A percentile compares a stretch with the other conserved stretches of the same genome.
Evolutionary conservation across 1,140 invertebrate genomes (phyloP).

Genomic region (Campoletis sonorensis): DNA sequence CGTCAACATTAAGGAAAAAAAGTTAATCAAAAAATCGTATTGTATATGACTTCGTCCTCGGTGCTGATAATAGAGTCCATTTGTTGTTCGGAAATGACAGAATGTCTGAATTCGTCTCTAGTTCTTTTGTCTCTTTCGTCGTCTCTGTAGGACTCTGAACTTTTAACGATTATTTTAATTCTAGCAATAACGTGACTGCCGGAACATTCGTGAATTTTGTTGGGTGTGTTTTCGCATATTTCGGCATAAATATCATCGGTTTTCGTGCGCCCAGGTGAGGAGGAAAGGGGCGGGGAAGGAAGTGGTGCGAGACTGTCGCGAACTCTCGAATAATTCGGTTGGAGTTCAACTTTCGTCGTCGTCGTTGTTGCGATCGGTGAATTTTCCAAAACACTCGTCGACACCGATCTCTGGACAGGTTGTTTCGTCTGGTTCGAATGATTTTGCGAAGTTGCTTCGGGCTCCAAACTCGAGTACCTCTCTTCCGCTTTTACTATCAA

Average conservation of each 20-base stretch:
- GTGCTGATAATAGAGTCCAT: slow-evolving; percentile 70
- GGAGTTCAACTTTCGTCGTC: slow-evolving; percentile 63
- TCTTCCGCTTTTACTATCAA: slow-evolving; percentile 70
- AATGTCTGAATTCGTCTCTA: slow-evolving; percentile 67
- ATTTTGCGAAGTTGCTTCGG: slow-evolving; percentile 65
- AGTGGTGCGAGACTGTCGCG: slow-evolving; percentile 70
- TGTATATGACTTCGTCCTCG: slow-evolving; percentile 73
- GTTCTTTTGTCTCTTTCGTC: slow-evolving; percentile 46
- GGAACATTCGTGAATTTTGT: slow-evolving; percentile 62
- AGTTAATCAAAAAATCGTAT: slow-evolving; percentile 69
- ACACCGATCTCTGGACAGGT: slow-evolving; percentile 72
- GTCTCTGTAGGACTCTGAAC: slow-evolving; percentile 53
- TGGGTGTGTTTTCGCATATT: slow-evolving; percentile 68
- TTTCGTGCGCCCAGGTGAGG: slow-evolving; percentile 56
- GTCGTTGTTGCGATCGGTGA: slow-evolving; percentile 47
- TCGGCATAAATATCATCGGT: slow-evolving; percentile 73
- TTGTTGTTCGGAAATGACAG: slow-evolving; percentile 66
- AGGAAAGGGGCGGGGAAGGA: slow-evolving; percentile 53
- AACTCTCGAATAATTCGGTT: slow-evolving; percentile 70
- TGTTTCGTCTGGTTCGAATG: slow-evolving; percentile 63
- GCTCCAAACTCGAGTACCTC: slow-evolving; percentile 72
- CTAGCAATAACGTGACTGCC: slow-evolving; percentile 73
- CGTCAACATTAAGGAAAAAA: no score
- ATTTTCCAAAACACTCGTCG: slow-evolving; percentile 71
- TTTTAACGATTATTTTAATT: slow-evolving; percentile 72